These are phyloP conservation scores for Calliphora vomitoria DNA, from an alignment of 2,888 invertebrate species.

Conservation along the genomic window DNA sequence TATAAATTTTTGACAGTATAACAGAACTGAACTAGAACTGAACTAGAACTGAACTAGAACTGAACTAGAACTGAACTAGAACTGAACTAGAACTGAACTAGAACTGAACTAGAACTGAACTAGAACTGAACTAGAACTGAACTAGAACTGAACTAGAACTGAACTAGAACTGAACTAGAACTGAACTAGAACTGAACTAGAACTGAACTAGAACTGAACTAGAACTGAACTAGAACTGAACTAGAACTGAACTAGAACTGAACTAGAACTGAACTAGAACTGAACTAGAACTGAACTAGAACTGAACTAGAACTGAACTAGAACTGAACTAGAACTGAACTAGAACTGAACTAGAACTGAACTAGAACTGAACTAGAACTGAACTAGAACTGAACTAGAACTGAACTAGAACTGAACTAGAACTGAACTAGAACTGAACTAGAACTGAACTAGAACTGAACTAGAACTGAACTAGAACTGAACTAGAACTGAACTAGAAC, in stretches of 20 bases:
- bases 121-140: conserved; percentile 18
- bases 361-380: conserved; percentile 7
- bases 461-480: conserved; percentile 16
- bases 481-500: conserved; percentile 16
- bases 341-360: conserved; percentile 7
- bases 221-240: conserved; percentile 6
- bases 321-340: conserved; percentile 17
- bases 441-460: conserved; percentile 7
- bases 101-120: conserved; percentile 15
- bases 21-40: conserved; percentile 18
- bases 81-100: conserved; percentile 15
- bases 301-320: conserved; percentile 16
- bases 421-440: conserved; percentile 3
- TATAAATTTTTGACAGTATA: too few relatives aligned
- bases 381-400: conserved; percentile 7
- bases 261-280: conserved; percentile 18
- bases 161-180: conserved; percentile 14
- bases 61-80: conserved; percentile 18
- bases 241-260: conserved; percentile 8
- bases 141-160: conserved; percentile 17
- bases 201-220: conserved; percentile 7
- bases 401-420: conserved; percentile 7
- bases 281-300: conserved; percentile 18
- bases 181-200: conserved; percentile 9
- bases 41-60: conserved; percentile 16